Evolutionary conservation across 2,888 invertebrate genomes (phyloP).

Genomic region (Mimachlamys varia): DNA sequence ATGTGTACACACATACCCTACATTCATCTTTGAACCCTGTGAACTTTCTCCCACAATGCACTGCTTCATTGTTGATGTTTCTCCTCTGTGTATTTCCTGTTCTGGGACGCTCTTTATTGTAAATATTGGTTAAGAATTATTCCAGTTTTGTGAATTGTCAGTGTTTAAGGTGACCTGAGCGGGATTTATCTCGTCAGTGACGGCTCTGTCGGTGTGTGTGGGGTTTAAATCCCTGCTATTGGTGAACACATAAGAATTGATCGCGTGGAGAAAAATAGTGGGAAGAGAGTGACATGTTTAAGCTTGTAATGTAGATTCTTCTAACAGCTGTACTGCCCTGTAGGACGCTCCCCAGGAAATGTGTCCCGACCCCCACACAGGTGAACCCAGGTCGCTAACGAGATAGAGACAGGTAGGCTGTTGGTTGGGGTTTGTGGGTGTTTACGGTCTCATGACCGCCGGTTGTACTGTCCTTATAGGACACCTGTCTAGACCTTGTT

Average conservation of each 20-base stretch:
- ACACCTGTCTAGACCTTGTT: not conserved
- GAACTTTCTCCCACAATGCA: constrained; percentile 46
- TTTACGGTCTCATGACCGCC: not conserved
- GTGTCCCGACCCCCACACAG: constrained; percentile 32
- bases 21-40: constrained; percentile 32
- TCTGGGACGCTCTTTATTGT: not conserved
- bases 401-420: not conserved
- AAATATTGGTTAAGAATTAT: not conserved
- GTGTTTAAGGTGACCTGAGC: not conserved
- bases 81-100: constrained; percentile 36
- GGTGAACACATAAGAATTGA: not conserved
- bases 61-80: constrained; percentile 46
- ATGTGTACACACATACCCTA: constrained; percentile 14
- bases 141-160: not conserved
- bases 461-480: not conserved
- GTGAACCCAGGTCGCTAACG: not conserved
- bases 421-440: not conserved
- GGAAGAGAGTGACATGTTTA: not conserved
- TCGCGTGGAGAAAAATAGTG: constrained; percentile 3
- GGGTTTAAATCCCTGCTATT: not conserved
- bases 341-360: not conserved
- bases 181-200: not conserved
- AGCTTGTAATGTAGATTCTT: constrained; percentile 6
- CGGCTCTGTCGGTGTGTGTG: not conserved
- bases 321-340: not conserved